phyloP scores from a whole-genome alignment of 2,888 invertebrate genomes.

The Junonia oenone region DNA sequence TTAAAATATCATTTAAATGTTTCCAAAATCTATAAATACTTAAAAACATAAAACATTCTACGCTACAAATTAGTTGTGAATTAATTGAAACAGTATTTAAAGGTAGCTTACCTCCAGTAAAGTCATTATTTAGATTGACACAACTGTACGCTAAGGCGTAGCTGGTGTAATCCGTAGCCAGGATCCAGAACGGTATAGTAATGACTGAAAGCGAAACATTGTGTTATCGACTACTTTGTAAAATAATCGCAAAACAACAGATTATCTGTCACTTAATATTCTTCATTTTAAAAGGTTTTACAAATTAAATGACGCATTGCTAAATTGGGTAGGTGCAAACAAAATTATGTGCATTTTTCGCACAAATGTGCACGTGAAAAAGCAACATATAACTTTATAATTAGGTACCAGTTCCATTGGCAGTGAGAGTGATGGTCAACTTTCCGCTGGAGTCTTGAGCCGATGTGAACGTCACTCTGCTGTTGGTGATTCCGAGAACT shows the following conservation, averaged over 20 bases:
- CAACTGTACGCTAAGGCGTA: conserved; percentile 82
- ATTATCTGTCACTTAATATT: no score
- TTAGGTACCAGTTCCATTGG: conserved; percentile 43
- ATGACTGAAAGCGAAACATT: conserved; percentile 31
- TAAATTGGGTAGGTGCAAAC: no score
- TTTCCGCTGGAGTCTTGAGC: conserved; percentile 37
- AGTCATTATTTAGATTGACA: conserved; percentile 53
- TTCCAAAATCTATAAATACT: neutral
- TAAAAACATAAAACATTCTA: neutral
- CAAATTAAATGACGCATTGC: no score
- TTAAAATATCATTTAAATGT: neutral
- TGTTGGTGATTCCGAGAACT: conserved; percentile 34
- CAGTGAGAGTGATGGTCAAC: conserved; percentile 40
- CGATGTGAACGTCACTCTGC: conserved; percentile 36
- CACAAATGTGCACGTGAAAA: no score
- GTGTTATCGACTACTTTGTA: neutral
- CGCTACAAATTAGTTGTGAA: neutral
- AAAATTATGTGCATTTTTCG: no score
- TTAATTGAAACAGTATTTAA: neutral
- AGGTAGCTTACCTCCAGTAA: conserved; percentile 45
- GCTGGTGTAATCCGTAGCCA: conserved; percentile 75
- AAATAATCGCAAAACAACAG: no score
- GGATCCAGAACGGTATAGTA: conserved; percentile 37
- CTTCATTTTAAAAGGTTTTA: no score
- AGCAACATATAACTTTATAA: neutral